phyloP scores from a whole-genome alignment of 1,140 invertebrate species.

The Drosophila hydei region DNA sequence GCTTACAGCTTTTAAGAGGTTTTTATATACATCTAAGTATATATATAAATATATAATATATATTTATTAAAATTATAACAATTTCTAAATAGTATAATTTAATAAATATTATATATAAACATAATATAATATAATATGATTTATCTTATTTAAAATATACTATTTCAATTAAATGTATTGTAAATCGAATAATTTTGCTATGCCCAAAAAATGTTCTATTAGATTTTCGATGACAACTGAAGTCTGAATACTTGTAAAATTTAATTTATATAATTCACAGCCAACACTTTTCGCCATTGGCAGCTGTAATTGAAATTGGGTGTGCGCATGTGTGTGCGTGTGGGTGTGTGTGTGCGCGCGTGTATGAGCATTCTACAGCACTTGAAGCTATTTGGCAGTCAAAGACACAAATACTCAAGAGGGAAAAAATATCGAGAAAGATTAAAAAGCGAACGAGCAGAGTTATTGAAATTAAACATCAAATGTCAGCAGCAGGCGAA shows the following conservation, averaged over 20 bases:
- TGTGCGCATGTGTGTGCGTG: neutral
- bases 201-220: neutral
- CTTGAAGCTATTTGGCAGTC: slow-evolving; percentile 65
- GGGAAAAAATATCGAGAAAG: slow-evolving; percentile 21
- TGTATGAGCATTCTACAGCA: slow-evolving; percentile 39
- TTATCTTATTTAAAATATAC: too few species aligned
- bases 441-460: slow-evolving; percentile 61
- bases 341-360: neutral
- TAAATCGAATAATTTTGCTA: slow-evolving; percentile 23
- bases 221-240: slow-evolving; percentile 15
- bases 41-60: too few species aligned
- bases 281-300: slow-evolving; percentile 67
- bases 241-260: slow-evolving; percentile 22
- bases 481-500: slow-evolving; percentile 65
- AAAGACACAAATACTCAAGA: slow-evolving; percentile 49
- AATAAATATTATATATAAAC: too few species aligned
- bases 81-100: too few species aligned
- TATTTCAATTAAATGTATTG: slow-evolving; percentile 13
- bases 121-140: too few species aligned
- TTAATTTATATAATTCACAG: slow-evolving; percentile 66
- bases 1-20: too few species aligned
- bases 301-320: slow-evolving; percentile 72
- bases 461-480: slow-evolving; percentile 81
- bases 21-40: too few species aligned
- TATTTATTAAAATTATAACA: too few species aligned